These are phyloP conservation scores for Globodera ellingtonae DNA, from an alignment of 1,140 invertebrate species.

Conservation along the genomic window DNA sequence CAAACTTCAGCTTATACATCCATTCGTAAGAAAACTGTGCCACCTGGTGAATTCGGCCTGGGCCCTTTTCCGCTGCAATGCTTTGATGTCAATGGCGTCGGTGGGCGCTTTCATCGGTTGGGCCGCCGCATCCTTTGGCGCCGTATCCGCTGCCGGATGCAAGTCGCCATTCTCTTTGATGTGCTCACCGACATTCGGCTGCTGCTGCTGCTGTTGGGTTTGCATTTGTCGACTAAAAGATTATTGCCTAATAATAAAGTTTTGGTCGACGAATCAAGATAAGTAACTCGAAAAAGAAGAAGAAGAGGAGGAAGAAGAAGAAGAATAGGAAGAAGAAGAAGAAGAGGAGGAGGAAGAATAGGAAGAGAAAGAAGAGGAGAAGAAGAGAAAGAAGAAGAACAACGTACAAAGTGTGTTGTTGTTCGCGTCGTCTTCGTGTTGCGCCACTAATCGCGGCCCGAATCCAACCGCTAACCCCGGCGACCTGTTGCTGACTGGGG, in stretches of 20 bases:
- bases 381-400: no score
- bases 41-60: conserved; percentile 90
- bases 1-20: not conserved
- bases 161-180: conserved; percentile 61
- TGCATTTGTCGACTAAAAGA: conserved; percentile 30
- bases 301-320: no score
- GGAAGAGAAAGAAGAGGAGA: no score
- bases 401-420: conserved; percentile 10
- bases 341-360: no score
- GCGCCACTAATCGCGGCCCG: conserved; percentile 42
- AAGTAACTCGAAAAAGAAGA: no score
- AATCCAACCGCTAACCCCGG: conserved; percentile 24
- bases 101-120: conserved; percentile 32
- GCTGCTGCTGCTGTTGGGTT: conserved; percentile 16
- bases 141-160: conserved; percentile 54
- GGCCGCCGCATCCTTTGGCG: conserved; percentile 60
- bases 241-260: not conserved
- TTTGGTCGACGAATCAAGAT: not conserved
- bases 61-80: conserved; percentile 94
- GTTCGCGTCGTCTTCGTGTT: conserved; percentile 33
- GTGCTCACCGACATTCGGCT: conserved; percentile 49
- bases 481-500: conserved; percentile 34
- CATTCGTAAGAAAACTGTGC: not conserved
- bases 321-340: no score
- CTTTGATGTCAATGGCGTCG: conserved; percentile 80